Conservation (phyloP, 2,797 vertebrate genomes). For the Spatula versicolor region DNA sequence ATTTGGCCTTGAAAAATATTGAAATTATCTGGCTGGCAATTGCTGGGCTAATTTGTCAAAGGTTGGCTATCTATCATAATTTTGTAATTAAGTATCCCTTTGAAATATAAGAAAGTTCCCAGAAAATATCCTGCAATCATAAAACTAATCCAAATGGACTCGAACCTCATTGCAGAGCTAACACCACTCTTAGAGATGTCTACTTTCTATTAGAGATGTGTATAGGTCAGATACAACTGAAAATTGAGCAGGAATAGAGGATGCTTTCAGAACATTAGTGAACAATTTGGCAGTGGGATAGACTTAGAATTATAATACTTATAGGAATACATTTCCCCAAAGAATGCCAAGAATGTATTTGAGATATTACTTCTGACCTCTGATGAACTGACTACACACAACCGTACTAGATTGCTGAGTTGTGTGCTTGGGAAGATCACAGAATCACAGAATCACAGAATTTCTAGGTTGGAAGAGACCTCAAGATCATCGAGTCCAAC, state of each 20-base stretch:
- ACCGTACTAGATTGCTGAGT: background rate
- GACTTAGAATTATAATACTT: constrained; percentile 17
- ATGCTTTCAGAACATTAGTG: background rate
- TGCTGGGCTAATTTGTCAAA: background rate
- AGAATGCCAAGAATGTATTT: background rate
- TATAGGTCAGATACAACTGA: background rate
- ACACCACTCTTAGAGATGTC: background rate
- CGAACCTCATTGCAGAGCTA: background rate
- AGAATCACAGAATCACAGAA: too few species aligned
- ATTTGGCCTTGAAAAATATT: background rate
- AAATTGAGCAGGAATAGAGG: background rate
- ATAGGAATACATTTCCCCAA: background rate
- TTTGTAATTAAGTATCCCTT: background rate
- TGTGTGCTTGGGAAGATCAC: background rate
- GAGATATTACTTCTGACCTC: background rate
- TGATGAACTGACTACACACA: background rate
- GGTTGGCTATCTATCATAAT: background rate
- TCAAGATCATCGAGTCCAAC: too few species aligned
- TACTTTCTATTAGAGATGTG: accelerated
- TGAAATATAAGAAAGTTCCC: background rate
- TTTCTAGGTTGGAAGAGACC: too few species aligned
- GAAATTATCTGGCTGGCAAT: background rate
- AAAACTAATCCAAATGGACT: background rate
- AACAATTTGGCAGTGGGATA: background rate
- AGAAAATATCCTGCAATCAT: background rate